These are phyloP conservation scores for Odontamblyopus rebecca DNA, from an alignment of 2,797 vertebrate genomes.

Conservation along the genomic window DNA sequence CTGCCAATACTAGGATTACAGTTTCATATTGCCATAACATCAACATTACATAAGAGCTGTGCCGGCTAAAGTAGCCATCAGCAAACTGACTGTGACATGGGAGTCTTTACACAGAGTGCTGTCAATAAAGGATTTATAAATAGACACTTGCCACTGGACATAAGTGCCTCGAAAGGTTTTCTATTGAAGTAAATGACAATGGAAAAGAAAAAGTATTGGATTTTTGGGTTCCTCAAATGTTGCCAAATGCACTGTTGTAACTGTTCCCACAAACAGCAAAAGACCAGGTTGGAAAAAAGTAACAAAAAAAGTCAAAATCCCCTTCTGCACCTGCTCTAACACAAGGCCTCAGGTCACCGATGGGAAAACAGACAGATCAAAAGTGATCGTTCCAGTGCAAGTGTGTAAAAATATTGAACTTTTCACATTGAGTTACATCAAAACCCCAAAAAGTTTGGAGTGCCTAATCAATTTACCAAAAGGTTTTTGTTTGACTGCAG, in stretches of 20 bases:
- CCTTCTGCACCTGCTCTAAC: conserved; percentile 54
- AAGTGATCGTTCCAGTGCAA: conserved; percentile 55
- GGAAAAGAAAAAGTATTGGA: not conserved
- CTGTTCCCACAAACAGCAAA: conserved; percentile 40
- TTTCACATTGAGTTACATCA: conserved; percentile 57
- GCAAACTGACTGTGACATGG: not conserved
- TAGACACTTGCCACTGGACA: not conserved
- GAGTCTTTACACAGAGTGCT: not conserved
- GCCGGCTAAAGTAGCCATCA: conserved; percentile 7
- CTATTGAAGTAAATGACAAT: conserved; percentile 7
- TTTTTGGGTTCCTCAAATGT: conserved; percentile 12
- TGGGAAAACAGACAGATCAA: conserved; percentile 41
- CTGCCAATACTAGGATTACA: conserved; percentile 17
- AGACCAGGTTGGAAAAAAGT: conserved; percentile 14
- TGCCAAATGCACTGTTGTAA: conserved; percentile 20
- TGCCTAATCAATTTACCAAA: conserved; percentile 77
- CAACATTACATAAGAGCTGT: conserved; percentile 4
- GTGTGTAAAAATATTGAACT: conserved; percentile 58
- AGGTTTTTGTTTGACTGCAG: conserved; percentile 68
- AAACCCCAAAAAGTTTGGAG: conserved; percentile 69
- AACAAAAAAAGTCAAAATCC: conserved; percentile 45
- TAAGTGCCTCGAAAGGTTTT: not conserved
- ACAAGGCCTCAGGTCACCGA: conserved; percentile 63
- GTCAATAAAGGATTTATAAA: conserved; percentile 10
- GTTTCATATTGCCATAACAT: conserved; percentile 14